Evolutionary conservation across 30 jellyfish, hydroid and myxozoan genomes (phyloP), one percentile per base, ranked within the genome.

Genomic region (Chrysaora quinquecirrha): DNA sequence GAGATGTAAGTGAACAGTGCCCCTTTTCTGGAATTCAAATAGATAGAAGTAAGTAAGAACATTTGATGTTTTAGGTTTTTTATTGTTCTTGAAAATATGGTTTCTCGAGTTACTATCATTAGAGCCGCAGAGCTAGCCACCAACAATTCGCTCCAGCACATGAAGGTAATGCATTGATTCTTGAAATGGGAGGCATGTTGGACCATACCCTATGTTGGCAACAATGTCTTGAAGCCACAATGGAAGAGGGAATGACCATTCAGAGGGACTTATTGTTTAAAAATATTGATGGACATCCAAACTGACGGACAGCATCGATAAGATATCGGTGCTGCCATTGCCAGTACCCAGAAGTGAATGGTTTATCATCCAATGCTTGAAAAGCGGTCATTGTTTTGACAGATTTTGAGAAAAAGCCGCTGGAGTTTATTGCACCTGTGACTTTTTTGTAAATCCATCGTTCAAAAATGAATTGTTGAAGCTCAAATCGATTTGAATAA

Each of bases 101-200:
- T 50, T 22, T 3, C 60, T 46, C 91, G 78, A 66, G 16, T 49
- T 46, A 19, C 34, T 6, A 31, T 64, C 74, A 64, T 46, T 46
- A 0, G 76, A 11, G 0, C 93, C 93, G 27, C 85, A 60, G 3
- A 82, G 49, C 31, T 82, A 82, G 21, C 93, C 93, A 1, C 80
- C 12, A 43, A 68, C 89, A 27, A 60, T 0, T 71, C 70, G 93
- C 30, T 82, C 89, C 21, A 82, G 48, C 1, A 70, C 87, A 48
- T 82, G 61, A 19, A 34, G 10, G 64, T 34, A 43, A 47, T 80
- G 86, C 1, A 38, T 10, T 0, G 90, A 64, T 60, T 64, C 35
- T 0, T 10, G 54, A 30, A 20, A 64, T 1, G 90, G 90, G 0
- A 80, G 52, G 48, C 25, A 24, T 1, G 56, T 54, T 9, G 75